Base-by-base conservation (phyloP, 2,113 vertebrate species). In the Tinamus guttatus region DNA sequence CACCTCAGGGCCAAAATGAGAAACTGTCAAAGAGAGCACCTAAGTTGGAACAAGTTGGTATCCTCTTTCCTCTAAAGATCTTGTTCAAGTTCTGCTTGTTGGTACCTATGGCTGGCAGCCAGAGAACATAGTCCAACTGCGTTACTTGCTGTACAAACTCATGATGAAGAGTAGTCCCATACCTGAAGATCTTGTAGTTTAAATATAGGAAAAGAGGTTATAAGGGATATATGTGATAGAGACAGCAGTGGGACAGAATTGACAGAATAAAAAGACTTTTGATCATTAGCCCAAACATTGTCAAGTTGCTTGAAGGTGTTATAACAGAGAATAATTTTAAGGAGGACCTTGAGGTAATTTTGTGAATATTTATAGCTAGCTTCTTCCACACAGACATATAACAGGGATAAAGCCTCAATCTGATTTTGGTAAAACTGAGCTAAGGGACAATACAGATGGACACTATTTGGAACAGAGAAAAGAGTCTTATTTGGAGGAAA, bases 1-100 rank as follows among this genome's bases (percentile, higher is more conserved):
- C 82, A 70, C 56, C 83, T 2, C 52, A 87, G 60, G 90, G 62
- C 52, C 89, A 82, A 96, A 96, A 96, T 88, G 76, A 96, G 69
- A 90, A 92, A 90, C 68, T 86, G 76, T 80, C 73, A 77, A 73
- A 77, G 87, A 83, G 59, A 60, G 89, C 52, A 84, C 85, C 82
- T 64, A 95, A 79, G 28, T 73, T 83, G 47, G 76, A 86, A 64
- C 77, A 91, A 90, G 14, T 36, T 12, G 47, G 93, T 91, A 93
- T n/a, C 93, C 51, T 83, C 87, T 78, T 93, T 77, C 58, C 51
- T 90, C 77, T 79, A 22, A 95, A 78, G 69, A 83, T 95, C 56
- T 86, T 88, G 49, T 88, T 89, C 87, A 89, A 81, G 87, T 41
- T 78, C 73, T 91, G 81, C 73, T 90, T 86, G 56, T 69, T 71